Conservation (phyloP, 2,113 vertebrate genomes). For the Hemiprocne comata region DNA sequence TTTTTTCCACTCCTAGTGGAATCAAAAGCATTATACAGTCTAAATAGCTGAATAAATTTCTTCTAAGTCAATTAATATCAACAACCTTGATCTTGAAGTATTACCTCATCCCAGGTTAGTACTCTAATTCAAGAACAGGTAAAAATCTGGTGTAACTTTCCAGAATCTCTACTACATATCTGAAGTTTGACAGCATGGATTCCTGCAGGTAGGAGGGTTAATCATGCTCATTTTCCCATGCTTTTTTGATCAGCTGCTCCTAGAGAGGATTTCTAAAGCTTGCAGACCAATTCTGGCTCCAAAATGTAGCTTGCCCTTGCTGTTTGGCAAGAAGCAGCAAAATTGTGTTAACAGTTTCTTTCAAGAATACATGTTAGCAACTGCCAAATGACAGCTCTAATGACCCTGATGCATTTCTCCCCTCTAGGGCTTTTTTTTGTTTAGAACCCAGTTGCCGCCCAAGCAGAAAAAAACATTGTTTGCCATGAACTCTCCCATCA, state of each 20-base stretch:
- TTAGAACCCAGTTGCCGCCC: slow-evolving; percentile 16
- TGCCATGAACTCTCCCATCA: slow-evolving; percentile 13
- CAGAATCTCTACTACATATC: not conserved
- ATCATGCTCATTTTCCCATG: not conserved
- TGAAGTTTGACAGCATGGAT: not conserved
- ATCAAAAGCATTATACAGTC: not conserved
- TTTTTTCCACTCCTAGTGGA: not conserved
- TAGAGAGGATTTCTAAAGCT: slow-evolving; percentile 4
- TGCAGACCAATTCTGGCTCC: not conserved
- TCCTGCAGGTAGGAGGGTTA: not conserved
- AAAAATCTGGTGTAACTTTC: not conserved
- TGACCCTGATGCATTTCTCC: slow-evolving; percentile 49
- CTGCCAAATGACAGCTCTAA: slow-evolving; percentile 62
- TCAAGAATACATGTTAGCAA: slow-evolving; percentile 41
- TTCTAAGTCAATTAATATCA: not conserved
- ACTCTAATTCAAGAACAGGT: not conserved
- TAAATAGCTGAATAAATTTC: not conserved
- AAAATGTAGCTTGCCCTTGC: not conserved
- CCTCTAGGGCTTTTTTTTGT: slow-evolving; percentile 45
- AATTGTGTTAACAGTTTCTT: slow-evolving; percentile 60
- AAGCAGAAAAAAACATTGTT: slow-evolving; percentile 7
- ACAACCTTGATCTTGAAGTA: not conserved
- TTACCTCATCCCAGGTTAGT: not conserved
- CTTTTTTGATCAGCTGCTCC: slow-evolving; percentile 24
- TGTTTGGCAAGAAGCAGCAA: slow-evolving; percentile 50